phyloP scores from a whole-genome alignment of 2,113 vertebrate genomes.

The Lampris megalopsis region DNA sequence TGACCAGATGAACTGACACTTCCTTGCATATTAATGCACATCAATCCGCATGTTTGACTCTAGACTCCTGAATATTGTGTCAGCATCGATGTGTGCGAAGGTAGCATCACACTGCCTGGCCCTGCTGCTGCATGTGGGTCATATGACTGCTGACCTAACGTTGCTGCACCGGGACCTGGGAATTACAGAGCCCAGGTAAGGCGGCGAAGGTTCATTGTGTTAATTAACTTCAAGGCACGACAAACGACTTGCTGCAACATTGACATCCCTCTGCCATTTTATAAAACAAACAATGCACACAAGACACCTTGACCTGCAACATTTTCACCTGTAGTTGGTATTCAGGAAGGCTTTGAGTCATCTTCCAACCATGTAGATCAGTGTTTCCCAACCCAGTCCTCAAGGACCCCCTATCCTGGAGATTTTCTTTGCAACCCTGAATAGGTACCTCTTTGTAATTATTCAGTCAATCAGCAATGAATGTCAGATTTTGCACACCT shows the following conservation, averaged over 20 bases:
- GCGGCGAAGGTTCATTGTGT: background rate
- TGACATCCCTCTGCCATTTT: too few relatives aligned
- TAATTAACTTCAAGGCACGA: background rate
- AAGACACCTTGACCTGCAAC: too few relatives aligned
- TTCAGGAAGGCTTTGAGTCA: background rate
- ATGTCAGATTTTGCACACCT: too few relatives aligned
- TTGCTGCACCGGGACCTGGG: slow-evolving; percentile 80
- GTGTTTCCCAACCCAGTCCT: background rate
- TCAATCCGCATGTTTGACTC: background rate
- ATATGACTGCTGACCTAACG: slow-evolving; percentile 77
- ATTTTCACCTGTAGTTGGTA: too few relatives aligned
- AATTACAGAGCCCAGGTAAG: slow-evolving; percentile 74
- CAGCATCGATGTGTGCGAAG: slow-evolving; percentile 76
- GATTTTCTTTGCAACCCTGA: too few relatives aligned
- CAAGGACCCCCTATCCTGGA: too few relatives aligned
- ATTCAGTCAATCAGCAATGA: too few relatives aligned
- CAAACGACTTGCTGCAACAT: too few relatives aligned
- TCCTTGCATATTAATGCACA: background rate
- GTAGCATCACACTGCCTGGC: slow-evolving; percentile 76
- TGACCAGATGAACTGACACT: too few relatives aligned
- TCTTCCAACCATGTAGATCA: background rate
- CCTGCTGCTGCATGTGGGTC: slow-evolving; percentile 79
- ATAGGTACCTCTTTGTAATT: too few relatives aligned
- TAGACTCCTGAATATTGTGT: slow-evolving; percentile 74
- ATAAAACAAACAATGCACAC: too few relatives aligned